A percentile compares a stretch with the other conserved stretches of the same genome.
Conservation (phyloP, 2,888 invertebrate genomes). For the Agriopis aurantiaria region DNA sequence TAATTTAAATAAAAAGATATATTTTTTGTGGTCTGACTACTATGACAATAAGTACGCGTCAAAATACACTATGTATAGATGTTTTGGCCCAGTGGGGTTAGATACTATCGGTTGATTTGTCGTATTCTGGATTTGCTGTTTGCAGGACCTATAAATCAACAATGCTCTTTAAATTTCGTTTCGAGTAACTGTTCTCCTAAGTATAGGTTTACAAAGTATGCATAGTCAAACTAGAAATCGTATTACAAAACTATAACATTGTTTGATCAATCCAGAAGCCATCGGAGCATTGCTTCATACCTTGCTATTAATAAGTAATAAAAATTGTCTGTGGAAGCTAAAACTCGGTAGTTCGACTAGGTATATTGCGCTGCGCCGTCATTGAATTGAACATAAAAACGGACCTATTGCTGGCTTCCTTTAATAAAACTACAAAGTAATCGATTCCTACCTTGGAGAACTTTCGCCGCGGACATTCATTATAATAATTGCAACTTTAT, state of each 20-base stretch:
- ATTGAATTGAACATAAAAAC: slow-evolving; percentile 54
- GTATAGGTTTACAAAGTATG: slow-evolving; percentile 4
- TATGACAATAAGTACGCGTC: too few relatives aligned
- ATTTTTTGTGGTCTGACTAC: too few relatives aligned
- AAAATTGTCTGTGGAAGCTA: slow-evolving; percentile 56
- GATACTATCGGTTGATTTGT: too few relatives aligned
- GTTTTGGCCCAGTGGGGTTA: too few relatives aligned
- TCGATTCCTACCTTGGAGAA: slow-evolving; percentile 35
- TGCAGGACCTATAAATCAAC: too few relatives aligned
- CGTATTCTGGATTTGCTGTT: too few relatives aligned
- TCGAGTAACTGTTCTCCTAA: not conserved
- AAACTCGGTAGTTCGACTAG: slow-evolving; percentile 44
- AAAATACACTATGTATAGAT: too few relatives aligned
- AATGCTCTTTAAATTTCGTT: not conserved
- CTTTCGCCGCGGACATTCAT: slow-evolving; percentile 27
- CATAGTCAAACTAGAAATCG: slow-evolving; percentile 17
- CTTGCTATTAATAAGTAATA: slow-evolving; percentile 70
- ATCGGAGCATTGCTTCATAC: slow-evolving; percentile 63
- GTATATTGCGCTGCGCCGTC: slow-evolving; percentile 50
- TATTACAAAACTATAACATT: slow-evolving; percentile 37
- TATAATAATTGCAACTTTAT: slow-evolving; percentile 24
- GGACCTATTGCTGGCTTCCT: slow-evolving; percentile 43
- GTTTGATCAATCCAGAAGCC: slow-evolving; percentile 40
- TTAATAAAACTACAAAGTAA: slow-evolving; percentile 49
- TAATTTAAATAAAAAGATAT: too few relatives aligned